Evolutionary conservation across 92 coral and sea anemone genomes (phyloP).

Genomic region (Epizoanthus ramosus): DNA sequence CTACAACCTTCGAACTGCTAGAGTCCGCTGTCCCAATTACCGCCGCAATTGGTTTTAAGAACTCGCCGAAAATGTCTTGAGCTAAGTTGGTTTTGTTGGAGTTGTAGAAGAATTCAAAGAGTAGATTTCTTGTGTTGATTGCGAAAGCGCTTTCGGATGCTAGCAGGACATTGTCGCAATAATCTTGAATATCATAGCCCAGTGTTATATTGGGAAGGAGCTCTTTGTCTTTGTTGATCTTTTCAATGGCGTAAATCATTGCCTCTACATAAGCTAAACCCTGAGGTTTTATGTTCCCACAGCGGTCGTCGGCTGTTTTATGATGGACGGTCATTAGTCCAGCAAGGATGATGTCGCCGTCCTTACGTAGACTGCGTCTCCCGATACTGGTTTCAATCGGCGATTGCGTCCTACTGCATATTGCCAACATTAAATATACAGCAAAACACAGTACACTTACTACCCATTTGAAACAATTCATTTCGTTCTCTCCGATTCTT

Average conservation of each 20-base stretch:
- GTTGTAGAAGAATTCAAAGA: constrained; percentile 20
- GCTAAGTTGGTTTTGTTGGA: constrained; percentile 39
- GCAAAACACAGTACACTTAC: not conserved
- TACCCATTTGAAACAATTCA: constrained; percentile 22
- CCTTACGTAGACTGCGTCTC: constrained; percentile 47
- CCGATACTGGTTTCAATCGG: not conserved
- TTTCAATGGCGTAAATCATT: constrained; percentile 72
- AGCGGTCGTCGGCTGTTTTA: constrained; percentile 57
- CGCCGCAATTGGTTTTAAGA: constrained; percentile 57
- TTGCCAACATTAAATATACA: not conserved
- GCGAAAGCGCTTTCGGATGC: constrained; percentile 71
- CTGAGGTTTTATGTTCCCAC: constrained; percentile 61
- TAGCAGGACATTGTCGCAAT: constrained; percentile 61
- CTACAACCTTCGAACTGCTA: constrained; percentile 73
- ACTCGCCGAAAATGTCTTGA: constrained; percentile 28
- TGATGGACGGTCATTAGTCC: constrained; percentile 71
- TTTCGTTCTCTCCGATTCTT: not conserved
- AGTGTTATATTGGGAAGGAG: constrained; percentile 70
- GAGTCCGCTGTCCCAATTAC: constrained; percentile 75
- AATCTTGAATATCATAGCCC: constrained; percentile 76
- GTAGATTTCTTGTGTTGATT: constrained; percentile 53
- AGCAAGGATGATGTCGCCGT: constrained; percentile 66
- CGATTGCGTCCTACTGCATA: not conserved
- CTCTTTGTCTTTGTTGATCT: constrained; percentile 58
- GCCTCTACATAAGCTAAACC: constrained; percentile 78